Base-by-base conservation (phyloP, 1,140 invertebrate species). In the Brachionus paranguensis region DNA sequence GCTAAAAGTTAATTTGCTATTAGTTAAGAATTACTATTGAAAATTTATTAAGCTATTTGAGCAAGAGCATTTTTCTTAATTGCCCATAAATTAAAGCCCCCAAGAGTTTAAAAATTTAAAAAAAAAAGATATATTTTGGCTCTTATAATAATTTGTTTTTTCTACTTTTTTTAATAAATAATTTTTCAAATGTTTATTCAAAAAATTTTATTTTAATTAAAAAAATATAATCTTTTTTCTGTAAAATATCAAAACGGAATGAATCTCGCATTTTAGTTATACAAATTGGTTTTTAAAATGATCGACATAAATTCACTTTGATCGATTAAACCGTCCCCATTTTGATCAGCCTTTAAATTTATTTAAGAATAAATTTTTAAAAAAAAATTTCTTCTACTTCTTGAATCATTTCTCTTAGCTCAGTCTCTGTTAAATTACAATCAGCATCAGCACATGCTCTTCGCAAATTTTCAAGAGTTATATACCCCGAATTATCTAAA, bases 261-360 rank as follows among this genome's bases (percentile, higher is more conserved):
- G 5, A 41, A 12, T 2, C 37, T 14, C 0, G 33, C n/a, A 45
- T 43, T 74, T 47, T n/a, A 41, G 60, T 84, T 88, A 76, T 88
- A 89, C 5, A 89, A 85, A 84, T 88, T 89, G 33, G 88, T 89
- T 83, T 88, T 87, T 37, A 88, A 85, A 87, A 89, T 89, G n/a
- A 89, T 88, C 68, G 86, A 74, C 60, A 88, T 88, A 43, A 89
- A 89, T 85, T 89, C 88, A 84, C 86, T 86, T 85, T 88, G 85
- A 86, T 88, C 88, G 6, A 89, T 85, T 45, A 85, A 76, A 27
- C 88, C 88, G 85, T 89, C 88, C 8, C 88, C 88, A 85, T 89
- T 88, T 29, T 88, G 85, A 76, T 89, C 88, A 11, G 88, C 88
- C 78, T 81, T 33, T 12, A 41, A 68, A 64, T 47, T 20, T 14